Evolutionary conservation across 2,888 invertebrate species (phyloP), one percentile per base, ranked within the genome.

Genomic region (Neelides folsomi): DNA sequence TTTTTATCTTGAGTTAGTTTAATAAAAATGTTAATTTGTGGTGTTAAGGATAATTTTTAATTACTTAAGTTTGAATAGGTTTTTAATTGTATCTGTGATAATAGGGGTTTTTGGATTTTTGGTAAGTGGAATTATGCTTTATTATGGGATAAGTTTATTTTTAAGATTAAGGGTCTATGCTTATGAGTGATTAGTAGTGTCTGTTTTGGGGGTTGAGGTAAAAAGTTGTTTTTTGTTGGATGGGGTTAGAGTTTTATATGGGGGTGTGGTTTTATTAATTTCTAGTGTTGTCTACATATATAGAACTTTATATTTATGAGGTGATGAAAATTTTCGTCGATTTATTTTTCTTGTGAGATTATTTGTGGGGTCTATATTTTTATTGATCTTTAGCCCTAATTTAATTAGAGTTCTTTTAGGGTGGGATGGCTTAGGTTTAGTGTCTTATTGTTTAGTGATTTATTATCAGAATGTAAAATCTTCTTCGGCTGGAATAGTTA

Each of bases 401-500:
- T 73, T 82, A 71, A 73, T 81, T 73, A 77, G 77, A 69, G 78
- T 82, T 75, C 75, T 82, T 69, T 73, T 83, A 68, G 81, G 81
- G 0, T 83, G 82, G 58, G 82, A 83, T 77, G 82, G 82, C 0
- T 74, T 83, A 69, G 82, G 82, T 0, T 72, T 83, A 68, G 71
- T 77, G 66, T 83, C 82, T 67, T 83, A 81, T 77, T 78, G 78
- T 75, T 78, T 83, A 70, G 79, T 81, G 1, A 77, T 80, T 76
- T 82, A 76, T 73, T 81, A 79, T 72, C 77, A 80, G 71, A 82
- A 80, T 75, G 67, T 75, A 51, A 79, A 76, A 56, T 81, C 80
- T 65, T 78, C 73, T 76, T 79, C 77, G 74, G 79, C 81, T 1
- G 81, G 82, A 0, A 81, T 83, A 72, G 73, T 83, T 67, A 84